A percentile compares a stretch with the other conserved stretches of the same genome.
These are phyloP conservation scores for Drosophila macrospina DNA, from an alignment of 2,888 invertebrate genomes.

Conservation along the genomic window DNA sequence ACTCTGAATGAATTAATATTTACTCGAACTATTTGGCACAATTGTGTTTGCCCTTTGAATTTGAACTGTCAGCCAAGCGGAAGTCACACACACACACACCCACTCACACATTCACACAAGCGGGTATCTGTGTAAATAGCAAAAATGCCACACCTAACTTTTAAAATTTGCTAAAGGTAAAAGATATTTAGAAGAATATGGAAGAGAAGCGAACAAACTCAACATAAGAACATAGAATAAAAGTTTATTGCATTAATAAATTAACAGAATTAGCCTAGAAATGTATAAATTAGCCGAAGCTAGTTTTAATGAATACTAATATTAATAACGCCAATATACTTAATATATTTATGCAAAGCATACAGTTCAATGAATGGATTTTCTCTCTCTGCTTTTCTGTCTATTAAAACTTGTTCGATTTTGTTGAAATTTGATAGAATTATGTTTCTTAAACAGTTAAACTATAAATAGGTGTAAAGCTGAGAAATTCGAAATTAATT, in stretches of 20 bases:
- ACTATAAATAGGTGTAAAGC: too few species aligned
- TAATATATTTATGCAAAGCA: too few species aligned
- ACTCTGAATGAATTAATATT: slow-evolving; percentile 59
- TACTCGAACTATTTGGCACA: slow-evolving; percentile 66
- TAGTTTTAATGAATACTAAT: too few species aligned
- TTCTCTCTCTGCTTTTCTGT: too few species aligned
- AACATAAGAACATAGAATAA: background rate
- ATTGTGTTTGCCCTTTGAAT: slow-evolving; percentile 61
- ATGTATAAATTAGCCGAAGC: background rate
- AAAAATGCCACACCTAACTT: background rate
- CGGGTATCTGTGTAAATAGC: slow-evolving; percentile 1
- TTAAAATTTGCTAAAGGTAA: background rate
- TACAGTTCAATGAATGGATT: too few species aligned
- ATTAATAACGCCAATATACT: too few species aligned
- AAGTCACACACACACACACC: slow-evolving; percentile 41
- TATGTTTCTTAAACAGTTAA: too few species aligned
- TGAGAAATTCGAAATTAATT: too few species aligned
- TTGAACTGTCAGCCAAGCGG: slow-evolving; percentile 60
- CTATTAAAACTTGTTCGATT: too few species aligned
- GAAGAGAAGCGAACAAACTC: background rate
- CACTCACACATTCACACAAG: background rate
- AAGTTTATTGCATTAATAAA: background rate
- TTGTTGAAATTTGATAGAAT: too few species aligned
- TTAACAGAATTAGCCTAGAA: background rate
- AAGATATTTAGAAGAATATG: background rate